Evolutionary conservation across 1,140 invertebrate genomes (phyloP).

Genomic region (Zaprionus davidi): DNA sequence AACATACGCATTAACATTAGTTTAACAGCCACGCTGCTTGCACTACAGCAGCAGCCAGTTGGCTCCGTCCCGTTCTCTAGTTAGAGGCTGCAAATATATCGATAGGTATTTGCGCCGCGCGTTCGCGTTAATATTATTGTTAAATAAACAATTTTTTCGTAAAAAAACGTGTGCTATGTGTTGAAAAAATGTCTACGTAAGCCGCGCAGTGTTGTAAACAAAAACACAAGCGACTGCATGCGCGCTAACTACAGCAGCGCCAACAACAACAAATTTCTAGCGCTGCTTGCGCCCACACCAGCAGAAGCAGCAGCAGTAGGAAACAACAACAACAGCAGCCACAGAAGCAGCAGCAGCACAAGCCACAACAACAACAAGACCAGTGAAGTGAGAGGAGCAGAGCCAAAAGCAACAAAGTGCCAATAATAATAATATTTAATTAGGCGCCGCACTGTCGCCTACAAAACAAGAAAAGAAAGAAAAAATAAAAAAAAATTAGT

Average conservation of each 20-base stretch:
- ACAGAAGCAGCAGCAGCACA: slow-evolving; percentile 10
- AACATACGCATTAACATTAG: not conserved
- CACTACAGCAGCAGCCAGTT: slow-evolving; percentile 34
- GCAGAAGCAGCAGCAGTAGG: slow-evolving; percentile 8
- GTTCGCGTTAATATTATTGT: slow-evolving; percentile 48
- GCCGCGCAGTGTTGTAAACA: slow-evolving; percentile 19
- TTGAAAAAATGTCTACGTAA: slow-evolving; percentile 16
- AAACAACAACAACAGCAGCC: slow-evolving; percentile 33
- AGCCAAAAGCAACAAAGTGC: slow-evolving; percentile 48
- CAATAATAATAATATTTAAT: slow-evolving; percentile 60
- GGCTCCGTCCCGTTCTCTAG: slow-evolving; percentile 41
- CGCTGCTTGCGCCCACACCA: slow-evolving; percentile 40
- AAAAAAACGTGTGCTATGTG: slow-evolving; percentile 30
- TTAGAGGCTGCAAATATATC: slow-evolving; percentile 49
- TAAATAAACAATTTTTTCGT: slow-evolving; percentile 41
- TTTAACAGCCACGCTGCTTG: slow-evolving; percentile 24
- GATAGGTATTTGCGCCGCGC: slow-evolving; percentile 47
- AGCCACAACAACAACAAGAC: slow-evolving; percentile 24
- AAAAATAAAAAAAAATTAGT: not conserved
- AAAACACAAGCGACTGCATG: slow-evolving; percentile 19
- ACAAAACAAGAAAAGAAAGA: slow-evolving; percentile 14
- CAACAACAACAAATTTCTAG: slow-evolving; percentile 30
- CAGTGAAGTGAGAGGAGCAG: slow-evolving; percentile 26
- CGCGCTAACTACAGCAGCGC: slow-evolving; percentile 8
- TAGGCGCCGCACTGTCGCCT: slow-evolving; percentile 18